These are phyloP conservation scores for Scaptomyza cyrtandrae DNA, from an alignment of 2,888 invertebrate species.

Conservation along the genomic window DNA sequence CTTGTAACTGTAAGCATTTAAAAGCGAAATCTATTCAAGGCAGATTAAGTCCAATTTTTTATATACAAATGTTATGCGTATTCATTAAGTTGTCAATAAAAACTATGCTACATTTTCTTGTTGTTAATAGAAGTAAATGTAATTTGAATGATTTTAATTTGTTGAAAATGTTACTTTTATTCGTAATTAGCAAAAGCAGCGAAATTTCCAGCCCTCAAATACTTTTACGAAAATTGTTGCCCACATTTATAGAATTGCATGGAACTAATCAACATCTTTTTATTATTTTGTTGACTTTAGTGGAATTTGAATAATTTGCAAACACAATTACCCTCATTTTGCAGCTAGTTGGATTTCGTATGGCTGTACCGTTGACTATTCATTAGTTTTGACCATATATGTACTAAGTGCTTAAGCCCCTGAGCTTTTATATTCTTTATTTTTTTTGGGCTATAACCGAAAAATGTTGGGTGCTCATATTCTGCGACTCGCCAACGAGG, in stretches of 20 bases:
- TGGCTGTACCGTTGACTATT: constrained; percentile 16
- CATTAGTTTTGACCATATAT: constrained; percentile 13
- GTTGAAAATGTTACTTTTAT: too few relatives aligned
- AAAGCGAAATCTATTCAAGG: neutral
- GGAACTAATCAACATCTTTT: neutral
- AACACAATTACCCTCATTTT: neutral
- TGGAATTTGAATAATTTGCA: constrained; percentile 3
- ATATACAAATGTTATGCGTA: neutral
- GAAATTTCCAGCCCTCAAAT: neutral
- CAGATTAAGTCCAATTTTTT: neutral
- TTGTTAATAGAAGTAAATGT: too few relatives aligned
- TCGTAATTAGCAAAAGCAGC: too few relatives aligned
- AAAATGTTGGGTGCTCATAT: constrained; percentile 36
- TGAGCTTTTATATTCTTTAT: constrained; percentile 9
- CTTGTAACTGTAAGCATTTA: too few relatives aligned
- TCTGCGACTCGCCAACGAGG: constrained; percentile 41
- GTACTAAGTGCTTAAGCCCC: constrained; percentile 11
- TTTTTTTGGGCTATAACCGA: constrained; percentile 3
- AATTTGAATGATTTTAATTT: too few relatives aligned
- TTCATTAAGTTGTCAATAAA: too few relatives aligned
- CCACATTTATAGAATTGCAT: neutral
- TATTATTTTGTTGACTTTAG: neutral
- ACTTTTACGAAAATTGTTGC: neutral
- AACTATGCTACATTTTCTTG: too few relatives aligned
- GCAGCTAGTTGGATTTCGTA: neutral